These are phyloP conservation scores for Pantherophis vulpinus DNA, from an alignment of 2,797 vertebrate species.

Conservation along the genomic window DNA sequence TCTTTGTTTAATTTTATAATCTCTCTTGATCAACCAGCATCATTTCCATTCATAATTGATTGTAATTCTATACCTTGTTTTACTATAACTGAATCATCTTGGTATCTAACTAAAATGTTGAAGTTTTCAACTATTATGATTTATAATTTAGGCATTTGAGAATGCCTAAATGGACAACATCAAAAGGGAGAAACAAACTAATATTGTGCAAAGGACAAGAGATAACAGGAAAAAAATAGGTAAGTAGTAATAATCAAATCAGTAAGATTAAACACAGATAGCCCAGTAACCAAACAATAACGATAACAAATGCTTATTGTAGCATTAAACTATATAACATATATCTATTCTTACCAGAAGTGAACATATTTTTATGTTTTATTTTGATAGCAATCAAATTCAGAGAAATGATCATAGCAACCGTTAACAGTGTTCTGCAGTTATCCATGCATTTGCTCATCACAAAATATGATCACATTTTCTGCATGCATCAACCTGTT, in stretches of 20 bases:
- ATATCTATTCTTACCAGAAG: not conserved
- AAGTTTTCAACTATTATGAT: not conserved
- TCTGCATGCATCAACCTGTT: not conserved
- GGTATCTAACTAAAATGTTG: not conserved
- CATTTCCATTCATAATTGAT: not conserved
- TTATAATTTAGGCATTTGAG: not conserved
- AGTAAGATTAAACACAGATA: not conserved
- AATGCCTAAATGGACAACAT: not conserved
- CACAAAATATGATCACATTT: not conserved
- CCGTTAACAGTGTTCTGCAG: not conserved
- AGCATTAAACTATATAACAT: not conserved
- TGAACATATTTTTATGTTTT: not conserved
- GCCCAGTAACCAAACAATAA: not conserved
- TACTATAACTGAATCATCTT: not conserved
- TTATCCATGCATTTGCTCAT: not conserved
- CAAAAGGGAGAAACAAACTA: not conserved
- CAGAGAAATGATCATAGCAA: not conserved
- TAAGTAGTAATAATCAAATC: not conserved
- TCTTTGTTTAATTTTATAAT: not conserved
- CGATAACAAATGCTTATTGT: not conserved
- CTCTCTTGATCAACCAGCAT: not conserved
- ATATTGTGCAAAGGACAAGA: not conserved
- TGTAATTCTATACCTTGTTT: not conserved
- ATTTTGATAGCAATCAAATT: not conserved
- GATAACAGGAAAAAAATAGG: not conserved